Base-by-base conservation (phyloP, 2,797 vertebrate genomes). In the Decapterus maruadsi region DNA sequence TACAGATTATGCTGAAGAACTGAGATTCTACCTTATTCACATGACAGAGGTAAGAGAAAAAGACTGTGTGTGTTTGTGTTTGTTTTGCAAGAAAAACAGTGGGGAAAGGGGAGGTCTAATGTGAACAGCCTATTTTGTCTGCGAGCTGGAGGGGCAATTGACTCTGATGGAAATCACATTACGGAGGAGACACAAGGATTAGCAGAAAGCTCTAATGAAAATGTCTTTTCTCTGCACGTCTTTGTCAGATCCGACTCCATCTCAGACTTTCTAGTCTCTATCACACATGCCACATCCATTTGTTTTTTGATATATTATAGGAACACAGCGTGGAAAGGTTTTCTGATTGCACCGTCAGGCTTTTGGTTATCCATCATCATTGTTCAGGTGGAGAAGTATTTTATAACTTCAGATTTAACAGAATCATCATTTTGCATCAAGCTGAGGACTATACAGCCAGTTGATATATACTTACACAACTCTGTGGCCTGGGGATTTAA, bases 11-110 rank as follows among this genome's bases (percentile, higher is more conserved):
- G 93, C 94, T 1, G 96, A 97, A 73, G 96, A 97, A 81, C 94
- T 96, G 91, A 96, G 96, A 75, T 98, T 99, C 93, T 98, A 97
- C 84, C 89, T 99, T 81, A 97, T 98, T 83, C 97, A 98, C 91
- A 96, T 97, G 82, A 97, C 97, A 0, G 97, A 99, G 97, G 98
- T 98, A 95, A 97, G 97, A 92, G 51, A 31, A 68, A 70, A 46
- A 20, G 10, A 20, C 1, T 66, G 2, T 60, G 19, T 69, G 42
- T 61, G 6, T 56, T 16, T 69, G 17, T 68, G 6, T 56, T 16
- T 69, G 17, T 68, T 68, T 4, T 62, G 13, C 53, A 45, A 40
- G 65, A 42, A 31, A 58, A 55, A 68, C 40, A 42, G 12, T 31
- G 20, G 45, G 12, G 45, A 55, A 72, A 77, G 50, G 43, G 36